Evolutionary conservation across 2,113 vertebrate species (phyloP).

Genomic region (Gnathonemus echidnorhynchus): DNA sequence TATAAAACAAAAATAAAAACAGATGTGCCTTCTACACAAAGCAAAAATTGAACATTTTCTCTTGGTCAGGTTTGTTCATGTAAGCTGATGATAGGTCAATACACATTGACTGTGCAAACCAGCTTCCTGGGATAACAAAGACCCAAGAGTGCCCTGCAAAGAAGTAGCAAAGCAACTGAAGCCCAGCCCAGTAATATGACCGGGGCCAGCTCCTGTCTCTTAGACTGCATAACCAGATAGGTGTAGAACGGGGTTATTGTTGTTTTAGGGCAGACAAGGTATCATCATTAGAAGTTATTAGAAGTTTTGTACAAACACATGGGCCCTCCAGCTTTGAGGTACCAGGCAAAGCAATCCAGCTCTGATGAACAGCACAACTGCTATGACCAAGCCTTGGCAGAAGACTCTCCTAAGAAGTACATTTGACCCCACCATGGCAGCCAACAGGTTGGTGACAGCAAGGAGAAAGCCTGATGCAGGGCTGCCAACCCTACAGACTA

Average conservation of each 20-base stretch:
- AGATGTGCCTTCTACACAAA: background rate
- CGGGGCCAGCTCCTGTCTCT: constrained; percentile 67
- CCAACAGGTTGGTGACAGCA: constrained; percentile 54
- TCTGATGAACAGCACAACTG: constrained; percentile 62
- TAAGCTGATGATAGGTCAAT: background rate
- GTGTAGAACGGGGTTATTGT: constrained; percentile 44
- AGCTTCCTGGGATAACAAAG: background rate
- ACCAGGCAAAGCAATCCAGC: constrained; percentile 63
- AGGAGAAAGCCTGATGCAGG: constrained; percentile 59
- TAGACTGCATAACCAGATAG: constrained; percentile 49
- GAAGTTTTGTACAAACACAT: constrained; percentile 66
- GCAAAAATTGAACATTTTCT: background rate
- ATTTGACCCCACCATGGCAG: constrained; percentile 66
- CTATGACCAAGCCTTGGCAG: constrained; percentile 66
- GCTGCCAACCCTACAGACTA: constrained; percentile 49
- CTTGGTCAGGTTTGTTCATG: background rate
- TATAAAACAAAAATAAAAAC: background rate
- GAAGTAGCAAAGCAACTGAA: constrained; percentile 55
- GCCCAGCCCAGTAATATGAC: constrained; percentile 71
- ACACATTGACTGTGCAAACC: background rate
- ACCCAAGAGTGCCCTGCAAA: constrained; percentile 29
- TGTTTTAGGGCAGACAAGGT: background rate
- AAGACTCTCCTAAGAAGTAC: constrained; percentile 53
- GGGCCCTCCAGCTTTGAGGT: constrained; percentile 70
- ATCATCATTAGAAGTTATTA: constrained; percentile 38